These are phyloP conservation scores for Phocides pigmalion DNA, from an alignment of 1,140 invertebrate genomes.

Conservation along the genomic window DNA sequence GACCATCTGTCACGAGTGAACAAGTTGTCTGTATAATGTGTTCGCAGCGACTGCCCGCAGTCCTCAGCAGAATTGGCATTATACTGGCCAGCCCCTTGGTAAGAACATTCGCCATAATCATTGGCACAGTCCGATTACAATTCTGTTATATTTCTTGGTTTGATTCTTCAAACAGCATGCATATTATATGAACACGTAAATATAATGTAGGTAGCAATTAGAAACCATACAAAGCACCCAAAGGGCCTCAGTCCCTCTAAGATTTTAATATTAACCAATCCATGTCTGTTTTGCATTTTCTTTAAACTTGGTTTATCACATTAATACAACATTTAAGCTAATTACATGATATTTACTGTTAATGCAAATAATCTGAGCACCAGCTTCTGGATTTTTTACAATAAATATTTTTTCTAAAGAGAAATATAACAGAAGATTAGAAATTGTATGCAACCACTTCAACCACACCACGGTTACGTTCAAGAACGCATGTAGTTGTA, in stretches of 20 bases:
- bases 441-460: slow-evolving; percentile 45
- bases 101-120: slow-evolving; percentile 86
- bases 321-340: too few relatives aligned
- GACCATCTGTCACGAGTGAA: slow-evolving; percentile 80
- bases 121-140: slow-evolving; percentile 71
- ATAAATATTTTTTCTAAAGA: slow-evolving; percentile 7
- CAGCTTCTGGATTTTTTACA: not conserved
- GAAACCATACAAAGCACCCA: not conserved
- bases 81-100: slow-evolving; percentile 96
- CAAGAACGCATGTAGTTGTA: slow-evolving; percentile 47
- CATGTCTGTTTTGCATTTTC: too few relatives aligned
- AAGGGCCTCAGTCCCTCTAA: too few relatives aligned
- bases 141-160: slow-evolving; percentile 67
- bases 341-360: not conserved
- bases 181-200: not conserved
- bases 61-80: slow-evolving; percentile 96
- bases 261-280: too few relatives aligned
- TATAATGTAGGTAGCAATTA: not conserved
- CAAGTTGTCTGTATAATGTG: slow-evolving; percentile 84
- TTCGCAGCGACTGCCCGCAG: slow-evolving; percentile 95
- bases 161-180: not conserved
- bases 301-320: too few relatives aligned
- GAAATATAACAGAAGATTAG: slow-evolving; percentile 51
- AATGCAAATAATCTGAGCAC: not conserved
- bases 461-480: slow-evolving; percentile 48